These are phyloP conservation scores for Oreochromis spilurus DNA, from an alignment of 2,113 vertebrate species.

Conservation along the genomic window DNA sequence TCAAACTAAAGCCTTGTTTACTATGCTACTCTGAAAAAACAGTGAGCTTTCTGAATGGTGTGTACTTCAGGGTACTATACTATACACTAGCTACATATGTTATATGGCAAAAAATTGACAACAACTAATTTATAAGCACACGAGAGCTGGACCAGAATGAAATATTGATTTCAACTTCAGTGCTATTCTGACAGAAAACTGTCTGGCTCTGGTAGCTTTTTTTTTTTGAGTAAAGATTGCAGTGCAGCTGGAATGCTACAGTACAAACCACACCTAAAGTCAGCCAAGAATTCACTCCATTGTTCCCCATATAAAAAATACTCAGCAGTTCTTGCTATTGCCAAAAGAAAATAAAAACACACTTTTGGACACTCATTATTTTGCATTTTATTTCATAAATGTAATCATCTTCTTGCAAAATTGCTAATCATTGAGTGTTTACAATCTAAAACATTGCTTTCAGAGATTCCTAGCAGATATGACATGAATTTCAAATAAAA, in stretches of 20 bases:
- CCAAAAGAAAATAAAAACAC: background rate
- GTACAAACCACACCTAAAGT: background rate
- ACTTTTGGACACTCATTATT: background rate
- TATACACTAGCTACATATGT: background rate
- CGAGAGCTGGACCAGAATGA: background rate
- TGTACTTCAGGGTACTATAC: background rate
- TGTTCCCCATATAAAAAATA: background rate
- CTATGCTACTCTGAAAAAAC: background rate
- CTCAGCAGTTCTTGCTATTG: background rate
- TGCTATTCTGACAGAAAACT: background rate
- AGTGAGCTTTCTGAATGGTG: background rate
- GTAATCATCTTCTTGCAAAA: background rate
- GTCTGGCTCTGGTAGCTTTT: background rate
- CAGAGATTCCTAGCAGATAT: background rate
- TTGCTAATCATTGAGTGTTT: background rate
- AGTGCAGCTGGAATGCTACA: background rate
- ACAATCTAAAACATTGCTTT: background rate
- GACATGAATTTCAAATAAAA: background rate
- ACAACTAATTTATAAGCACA: background rate
- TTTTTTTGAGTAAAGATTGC: background rate
- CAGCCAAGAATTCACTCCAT: background rate
- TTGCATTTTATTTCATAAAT: background rate
- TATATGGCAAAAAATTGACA: background rate
- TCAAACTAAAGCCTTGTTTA: background rate
- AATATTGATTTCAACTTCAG: background rate